Conservation (phyloP, 1,140 invertebrate species). For the Hylaeus volcanicus region DNA sequence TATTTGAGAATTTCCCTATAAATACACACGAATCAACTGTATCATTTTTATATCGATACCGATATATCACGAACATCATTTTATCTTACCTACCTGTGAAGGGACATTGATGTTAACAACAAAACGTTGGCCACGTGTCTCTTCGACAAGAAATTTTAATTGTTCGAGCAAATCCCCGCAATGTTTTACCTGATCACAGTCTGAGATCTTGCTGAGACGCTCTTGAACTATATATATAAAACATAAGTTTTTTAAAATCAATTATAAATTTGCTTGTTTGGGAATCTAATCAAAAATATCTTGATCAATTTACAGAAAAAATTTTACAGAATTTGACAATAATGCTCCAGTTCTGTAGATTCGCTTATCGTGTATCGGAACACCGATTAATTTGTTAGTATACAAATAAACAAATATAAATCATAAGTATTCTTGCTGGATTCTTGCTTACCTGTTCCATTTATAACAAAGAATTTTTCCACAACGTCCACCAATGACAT, state of each 20-base stretch:
- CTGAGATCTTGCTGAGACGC: slow-evolving; percentile 69
- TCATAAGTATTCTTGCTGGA: too few species aligned
- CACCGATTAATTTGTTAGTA: too few species aligned
- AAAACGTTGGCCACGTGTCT: slow-evolving; percentile 74
- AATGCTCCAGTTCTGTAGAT: slow-evolving; percentile 3
- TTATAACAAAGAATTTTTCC: slow-evolving; percentile 76
- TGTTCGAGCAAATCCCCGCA: slow-evolving; percentile 75
- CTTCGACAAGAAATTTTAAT: slow-evolving; percentile 75
- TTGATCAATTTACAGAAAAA: too few species aligned
- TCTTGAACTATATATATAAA: slow-evolving; percentile 72
- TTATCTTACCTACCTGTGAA: slow-evolving; percentile 67
- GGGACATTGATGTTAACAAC: slow-evolving; percentile 79
- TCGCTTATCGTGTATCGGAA: slow-evolving; percentile 58
- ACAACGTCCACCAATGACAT: slow-evolving; percentile 75
- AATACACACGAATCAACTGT: not conserved
- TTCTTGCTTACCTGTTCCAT: slow-evolving; percentile 66
- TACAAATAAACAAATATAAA: too few species aligned
- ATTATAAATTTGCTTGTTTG: not conserved
- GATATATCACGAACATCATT: not conserved
- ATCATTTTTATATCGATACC: too few species aligned
- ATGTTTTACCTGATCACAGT: slow-evolving; percentile 69
- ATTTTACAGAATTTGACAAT: too few species aligned
- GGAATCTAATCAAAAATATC: too few species aligned
- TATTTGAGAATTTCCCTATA: slow-evolving; percentile 66
- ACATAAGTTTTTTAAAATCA: not conserved